phyloP scores from a whole-genome alignment of 2,113 vertebrate genomes.

The Sorex araneus region DNA sequence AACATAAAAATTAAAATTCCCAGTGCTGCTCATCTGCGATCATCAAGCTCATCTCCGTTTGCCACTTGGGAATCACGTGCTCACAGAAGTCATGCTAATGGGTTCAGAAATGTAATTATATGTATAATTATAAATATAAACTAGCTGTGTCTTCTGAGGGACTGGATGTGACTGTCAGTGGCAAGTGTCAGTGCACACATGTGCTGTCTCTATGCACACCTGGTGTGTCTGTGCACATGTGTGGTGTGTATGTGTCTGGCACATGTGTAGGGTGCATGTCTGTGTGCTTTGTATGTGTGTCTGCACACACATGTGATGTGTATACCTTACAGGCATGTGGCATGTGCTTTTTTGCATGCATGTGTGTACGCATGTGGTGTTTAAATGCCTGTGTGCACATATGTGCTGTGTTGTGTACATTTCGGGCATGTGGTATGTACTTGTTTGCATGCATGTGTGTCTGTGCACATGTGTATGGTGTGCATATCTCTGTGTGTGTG shows the following conservation, averaged over 20 bases:
- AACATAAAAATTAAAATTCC: slow-evolving; percentile 73
- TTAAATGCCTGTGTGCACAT: background rate
- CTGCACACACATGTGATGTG: no score
- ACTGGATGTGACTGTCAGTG: background rate
- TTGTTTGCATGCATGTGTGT: no score
- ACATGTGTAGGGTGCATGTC: background rate
- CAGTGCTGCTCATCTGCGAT: background rate
- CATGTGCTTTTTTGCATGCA: no score
- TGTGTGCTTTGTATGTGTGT: background rate
- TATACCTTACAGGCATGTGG: no score
- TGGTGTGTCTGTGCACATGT: no score
- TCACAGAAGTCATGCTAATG: background rate
- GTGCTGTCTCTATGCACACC: background rate
- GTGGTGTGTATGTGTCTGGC: no score
- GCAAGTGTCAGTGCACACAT: background rate
- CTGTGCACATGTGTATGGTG: background rate
- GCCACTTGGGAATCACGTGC: background rate
- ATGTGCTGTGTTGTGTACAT: background rate
- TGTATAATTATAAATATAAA: slow-evolving; percentile 46
- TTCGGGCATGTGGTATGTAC: no score
- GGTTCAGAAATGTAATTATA: slow-evolving; percentile 58
- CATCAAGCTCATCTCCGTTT: slow-evolving; percentile 39
- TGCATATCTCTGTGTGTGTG: no score
- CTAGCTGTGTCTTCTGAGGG: background rate
- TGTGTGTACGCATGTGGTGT: no score